These are phyloP conservation scores for Chrysodeixis includens DNA, from an alignment of 2,888 invertebrate species.

Conservation along the genomic window DNA sequence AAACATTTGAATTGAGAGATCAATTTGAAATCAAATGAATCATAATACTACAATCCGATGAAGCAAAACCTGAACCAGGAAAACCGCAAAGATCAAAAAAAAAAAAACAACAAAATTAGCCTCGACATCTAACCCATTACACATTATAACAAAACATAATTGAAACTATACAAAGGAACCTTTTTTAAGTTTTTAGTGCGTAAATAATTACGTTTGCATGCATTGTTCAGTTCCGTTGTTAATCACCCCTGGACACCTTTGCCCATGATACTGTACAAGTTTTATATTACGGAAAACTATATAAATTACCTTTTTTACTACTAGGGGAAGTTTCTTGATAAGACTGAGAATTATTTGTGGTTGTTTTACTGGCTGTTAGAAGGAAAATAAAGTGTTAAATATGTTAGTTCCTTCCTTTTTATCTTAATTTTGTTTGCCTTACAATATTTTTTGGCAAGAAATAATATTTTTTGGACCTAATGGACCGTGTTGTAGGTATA, in stretches of 20 bases:
- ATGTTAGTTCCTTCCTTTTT: no score
- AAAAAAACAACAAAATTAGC: no score
- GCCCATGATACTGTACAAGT: slow-evolving; percentile 30
- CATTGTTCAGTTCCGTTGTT: slow-evolving; percentile 29
- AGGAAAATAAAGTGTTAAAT: not conserved
- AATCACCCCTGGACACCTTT: slow-evolving; percentile 28
- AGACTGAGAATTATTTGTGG: slow-evolving; percentile 28
- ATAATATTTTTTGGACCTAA: no score
- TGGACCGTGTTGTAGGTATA: no score
- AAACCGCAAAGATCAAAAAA: no score
- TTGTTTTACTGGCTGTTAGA: not conserved
- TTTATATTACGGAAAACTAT: slow-evolving; percentile 18
- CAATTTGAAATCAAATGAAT: no score
- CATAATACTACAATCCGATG: no score
- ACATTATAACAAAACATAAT: not conserved
- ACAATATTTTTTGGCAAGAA: no score
- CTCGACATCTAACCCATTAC: not conserved
- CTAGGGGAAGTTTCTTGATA: slow-evolving; percentile 38
- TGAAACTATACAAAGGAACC: not conserved
- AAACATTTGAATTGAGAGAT: no score
- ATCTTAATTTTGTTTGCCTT: no score
- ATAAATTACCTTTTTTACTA: slow-evolving; percentile 38
- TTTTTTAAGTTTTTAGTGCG: not conserved
- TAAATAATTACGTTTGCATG: not conserved
- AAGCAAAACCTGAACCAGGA: no score